Evolutionary conservation across 2,113 vertebrate genomes (phyloP).

Genomic region (Manacus vitellinus): DNA sequence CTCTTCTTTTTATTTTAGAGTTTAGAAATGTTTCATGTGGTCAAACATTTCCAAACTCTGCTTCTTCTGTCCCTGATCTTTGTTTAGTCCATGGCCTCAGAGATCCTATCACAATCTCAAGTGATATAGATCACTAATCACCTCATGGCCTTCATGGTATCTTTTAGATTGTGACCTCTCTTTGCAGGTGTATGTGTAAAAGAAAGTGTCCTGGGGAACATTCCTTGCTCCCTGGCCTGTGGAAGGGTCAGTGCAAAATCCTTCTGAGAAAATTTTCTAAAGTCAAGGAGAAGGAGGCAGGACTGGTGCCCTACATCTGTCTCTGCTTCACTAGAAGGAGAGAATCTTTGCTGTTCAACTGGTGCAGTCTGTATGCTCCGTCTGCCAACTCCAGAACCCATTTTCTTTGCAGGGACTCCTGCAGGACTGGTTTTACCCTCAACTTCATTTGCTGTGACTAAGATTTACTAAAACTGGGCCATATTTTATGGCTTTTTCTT

Average conservation of each 20-base stretch:
- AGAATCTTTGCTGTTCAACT: accelerated
- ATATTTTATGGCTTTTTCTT: background rate
- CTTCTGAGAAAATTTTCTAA: background rate
- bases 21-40: background rate
- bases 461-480: background rate
- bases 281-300: background rate
- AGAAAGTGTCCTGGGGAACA: background rate
- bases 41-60: background rate
- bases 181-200: background rate
- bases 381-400: background rate
- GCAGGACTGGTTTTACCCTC: background rate
- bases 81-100: background rate
- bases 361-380: accelerated
- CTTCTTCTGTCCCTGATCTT: background rate
- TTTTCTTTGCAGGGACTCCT: background rate
- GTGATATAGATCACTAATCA: background rate
- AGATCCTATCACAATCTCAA: background rate
- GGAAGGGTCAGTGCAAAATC: background rate
- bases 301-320: background rate
- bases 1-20: background rate
- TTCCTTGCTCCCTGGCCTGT: background rate
- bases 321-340: background rate
- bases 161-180: background rate
- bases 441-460: background rate
- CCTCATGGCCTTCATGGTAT: background rate